These are phyloP conservation scores for Cantharis lateralis DNA, from an alignment of 2,888 invertebrate species.

Conservation along the genomic window DNA sequence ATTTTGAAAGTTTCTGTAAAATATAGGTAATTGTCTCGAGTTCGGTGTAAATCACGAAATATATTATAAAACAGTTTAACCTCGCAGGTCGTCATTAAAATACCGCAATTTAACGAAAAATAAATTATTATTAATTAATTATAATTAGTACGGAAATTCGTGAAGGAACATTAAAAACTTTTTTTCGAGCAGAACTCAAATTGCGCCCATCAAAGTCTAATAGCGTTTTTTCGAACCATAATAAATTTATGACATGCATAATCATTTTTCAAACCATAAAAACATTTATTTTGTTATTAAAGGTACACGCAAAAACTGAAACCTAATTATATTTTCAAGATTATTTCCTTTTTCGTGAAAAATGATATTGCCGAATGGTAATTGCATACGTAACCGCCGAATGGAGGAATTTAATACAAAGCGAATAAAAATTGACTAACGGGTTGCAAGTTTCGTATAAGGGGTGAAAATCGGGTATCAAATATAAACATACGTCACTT, in stretches of 20 bases:
- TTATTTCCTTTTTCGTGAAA: not conserved
- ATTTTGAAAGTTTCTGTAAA: not conserved
- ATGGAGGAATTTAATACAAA: not conserved
- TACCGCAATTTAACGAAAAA: not conserved
- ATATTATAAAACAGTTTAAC: not conserved
- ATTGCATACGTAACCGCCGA: not conserved
- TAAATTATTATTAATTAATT: not conserved
- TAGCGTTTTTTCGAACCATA: not conserved
- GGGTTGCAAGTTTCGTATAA: not conserved
- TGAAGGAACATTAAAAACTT: not conserved
- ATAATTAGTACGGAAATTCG: not conserved
- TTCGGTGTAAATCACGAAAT: not conserved
- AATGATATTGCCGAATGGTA: not conserved
- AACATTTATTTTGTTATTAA: not conserved
- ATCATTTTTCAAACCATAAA: not conserved
- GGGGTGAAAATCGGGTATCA: conserved; percentile 7
- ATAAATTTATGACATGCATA: not conserved
- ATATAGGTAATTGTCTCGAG: not conserved
- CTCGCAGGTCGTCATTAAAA: not conserved
- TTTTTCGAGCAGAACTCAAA: not conserved
- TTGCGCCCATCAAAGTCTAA: not conserved
- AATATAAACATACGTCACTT: conserved; percentile 39
- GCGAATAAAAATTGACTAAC: not conserved
- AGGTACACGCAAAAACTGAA: not conserved
- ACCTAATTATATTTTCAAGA: not conserved